phyloP scores from a whole-genome alignment of 2,888 invertebrate genomes.

The Coleophora deauratella region DNA sequence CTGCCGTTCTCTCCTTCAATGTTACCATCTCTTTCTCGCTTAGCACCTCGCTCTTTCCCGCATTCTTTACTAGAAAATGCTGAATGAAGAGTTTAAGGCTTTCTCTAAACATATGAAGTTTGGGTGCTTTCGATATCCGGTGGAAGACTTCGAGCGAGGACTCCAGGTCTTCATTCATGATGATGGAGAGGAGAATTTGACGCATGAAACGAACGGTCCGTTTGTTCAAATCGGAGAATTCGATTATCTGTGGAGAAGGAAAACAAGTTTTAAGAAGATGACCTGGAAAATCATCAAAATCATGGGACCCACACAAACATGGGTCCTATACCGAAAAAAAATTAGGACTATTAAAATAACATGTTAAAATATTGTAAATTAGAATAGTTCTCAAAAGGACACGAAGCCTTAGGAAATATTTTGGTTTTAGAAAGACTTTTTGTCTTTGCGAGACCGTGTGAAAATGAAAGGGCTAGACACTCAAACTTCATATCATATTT shows the following conservation, averaged over 20 bases:
- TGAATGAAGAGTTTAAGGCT: conserved; percentile 88
- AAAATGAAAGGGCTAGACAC: no score
- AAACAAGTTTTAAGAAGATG: background rate
- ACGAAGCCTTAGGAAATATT: no score
- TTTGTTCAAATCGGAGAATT: conserved; percentile 90
- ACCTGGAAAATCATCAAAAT: no score
- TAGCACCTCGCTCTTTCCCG: conserved; percentile 55
- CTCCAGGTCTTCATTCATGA: conserved; percentile 79
- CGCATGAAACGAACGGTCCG: conserved; percentile 84
- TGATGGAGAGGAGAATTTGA: conserved; percentile 82
- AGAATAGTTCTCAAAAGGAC: no score
- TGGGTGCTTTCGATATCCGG: conserved; percentile 80
- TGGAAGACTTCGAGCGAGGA: conserved; percentile 79
- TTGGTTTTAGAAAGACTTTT: no score
- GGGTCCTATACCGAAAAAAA: no score
- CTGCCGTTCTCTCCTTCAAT: conserved; percentile 70
- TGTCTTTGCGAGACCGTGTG: no score
- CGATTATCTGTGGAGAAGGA: conserved; percentile 77
- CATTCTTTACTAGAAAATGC: conserved; percentile 85
- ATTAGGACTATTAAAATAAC: no score
- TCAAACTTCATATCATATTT: no score
- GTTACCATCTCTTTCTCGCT: conserved; percentile 44
- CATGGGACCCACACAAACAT: no score
- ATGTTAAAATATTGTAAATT: no score
- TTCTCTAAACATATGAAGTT: conserved; percentile 86